These are phyloP conservation scores for Camponotus vicinus DNA, from an alignment of 1,140 invertebrate genomes.

Conservation along the genomic window DNA sequence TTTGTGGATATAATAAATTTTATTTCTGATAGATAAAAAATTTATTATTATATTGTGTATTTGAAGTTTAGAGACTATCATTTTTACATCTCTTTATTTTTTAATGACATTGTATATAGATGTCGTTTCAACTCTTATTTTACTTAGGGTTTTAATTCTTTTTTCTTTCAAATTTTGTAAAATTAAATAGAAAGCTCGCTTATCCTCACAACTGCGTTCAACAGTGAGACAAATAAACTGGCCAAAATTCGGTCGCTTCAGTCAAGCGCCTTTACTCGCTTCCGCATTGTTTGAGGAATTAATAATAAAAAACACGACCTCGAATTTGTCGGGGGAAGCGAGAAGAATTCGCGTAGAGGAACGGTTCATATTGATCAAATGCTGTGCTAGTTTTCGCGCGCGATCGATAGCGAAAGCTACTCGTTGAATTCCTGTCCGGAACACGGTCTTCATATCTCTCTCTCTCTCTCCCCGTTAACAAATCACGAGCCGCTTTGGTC, in stretches of 20 bases:
- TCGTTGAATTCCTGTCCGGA: conserved; percentile 58
- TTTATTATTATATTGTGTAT: neutral
- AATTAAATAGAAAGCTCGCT: conserved; percentile 16
- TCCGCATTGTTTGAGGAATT: conserved; percentile 14
- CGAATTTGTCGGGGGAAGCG: conserved; percentile 38
- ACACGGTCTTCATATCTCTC: conserved; percentile 62
- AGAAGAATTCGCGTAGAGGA: conserved; percentile 34
- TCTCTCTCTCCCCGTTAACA: conserved; percentile 65
- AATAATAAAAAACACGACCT: conserved; percentile 49
- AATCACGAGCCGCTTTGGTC: conserved; percentile 69
- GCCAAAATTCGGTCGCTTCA: conserved; percentile 6
- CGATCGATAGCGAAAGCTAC: conserved; percentile 73
- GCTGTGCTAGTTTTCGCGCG: conserved; percentile 45
- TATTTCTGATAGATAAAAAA: conserved; percentile 5
- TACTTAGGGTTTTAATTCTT: conserved; percentile 24
- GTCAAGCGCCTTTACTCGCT: conserved; percentile 31
- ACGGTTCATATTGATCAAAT: conserved; percentile 65
- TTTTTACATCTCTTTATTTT: neutral
- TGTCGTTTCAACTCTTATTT: neutral
- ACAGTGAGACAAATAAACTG: conserved; percentile 39
- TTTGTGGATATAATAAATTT: neutral
- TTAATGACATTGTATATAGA: neutral
- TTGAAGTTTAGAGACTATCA: conserved; percentile 6
- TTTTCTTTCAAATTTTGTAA: conserved; percentile 32
- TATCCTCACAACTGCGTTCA: conserved; percentile 34